A percentile compares a stretch with the other conserved stretches of the same genome.
Conservation (phyloP, 2,113 vertebrate species). For the Fregata magnificens region DNA sequence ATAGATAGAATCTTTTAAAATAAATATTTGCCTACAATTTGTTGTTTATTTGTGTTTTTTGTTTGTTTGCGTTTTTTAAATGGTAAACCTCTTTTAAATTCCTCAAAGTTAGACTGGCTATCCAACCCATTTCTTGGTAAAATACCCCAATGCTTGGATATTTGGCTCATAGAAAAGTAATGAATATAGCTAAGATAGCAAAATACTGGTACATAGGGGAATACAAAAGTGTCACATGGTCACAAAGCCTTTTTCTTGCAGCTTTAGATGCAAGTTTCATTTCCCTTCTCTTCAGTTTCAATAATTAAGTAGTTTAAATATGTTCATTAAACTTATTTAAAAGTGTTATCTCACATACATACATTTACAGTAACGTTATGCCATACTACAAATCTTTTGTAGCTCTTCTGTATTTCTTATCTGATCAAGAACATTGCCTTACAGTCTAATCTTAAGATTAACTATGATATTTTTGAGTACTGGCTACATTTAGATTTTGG, state of each 20-base stretch:
- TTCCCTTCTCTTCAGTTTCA: not conserved
- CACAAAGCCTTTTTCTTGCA: not conserved
- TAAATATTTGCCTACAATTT: not conserved
- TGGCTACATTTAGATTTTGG: not conserved
- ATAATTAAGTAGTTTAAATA: not conserved
- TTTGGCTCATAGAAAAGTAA: not conserved
- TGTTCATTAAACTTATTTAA: not conserved
- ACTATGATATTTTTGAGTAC: not conserved
- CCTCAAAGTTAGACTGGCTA: not conserved
- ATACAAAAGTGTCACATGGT: not conserved
- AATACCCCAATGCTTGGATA: not conserved
- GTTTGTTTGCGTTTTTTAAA: not conserved
- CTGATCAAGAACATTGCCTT: not conserved
- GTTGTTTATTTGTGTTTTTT: rapidly evolving
- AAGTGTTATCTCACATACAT: not conserved
- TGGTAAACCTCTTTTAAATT: not conserved
- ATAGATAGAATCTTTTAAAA: not conserved
- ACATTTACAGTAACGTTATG: not conserved
- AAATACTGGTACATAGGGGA: not conserved
- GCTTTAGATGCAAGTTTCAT: not conserved
- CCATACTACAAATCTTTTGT: not conserved
- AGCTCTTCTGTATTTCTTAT: not conserved
- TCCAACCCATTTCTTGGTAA: not conserved
- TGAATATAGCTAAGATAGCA: not conserved
- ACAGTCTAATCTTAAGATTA: not conserved